Evolutionary conservation across 2,113 vertebrate species (phyloP), one percentile per base, ranked within the genome.

Genomic region (Dipodomys merriami): DNA sequence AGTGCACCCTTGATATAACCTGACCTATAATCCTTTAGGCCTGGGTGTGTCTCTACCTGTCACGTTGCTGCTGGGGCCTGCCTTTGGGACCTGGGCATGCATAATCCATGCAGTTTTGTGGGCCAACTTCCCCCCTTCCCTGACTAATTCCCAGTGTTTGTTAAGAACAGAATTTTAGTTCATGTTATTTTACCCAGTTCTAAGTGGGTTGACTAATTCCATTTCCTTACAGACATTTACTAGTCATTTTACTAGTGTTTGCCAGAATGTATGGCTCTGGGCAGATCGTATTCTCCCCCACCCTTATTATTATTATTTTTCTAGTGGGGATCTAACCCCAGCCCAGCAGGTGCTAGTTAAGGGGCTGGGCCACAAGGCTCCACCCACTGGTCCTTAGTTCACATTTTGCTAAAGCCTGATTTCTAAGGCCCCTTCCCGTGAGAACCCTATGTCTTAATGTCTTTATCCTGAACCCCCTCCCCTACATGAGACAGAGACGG

Each of bases 11-110:
- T 35, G 73, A 33, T 82, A 85, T 72, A 82, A 93, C 91, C 86
- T 93, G 93, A 88, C 92, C 92, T 88, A 2, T 83, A 93, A 96
- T 93, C 93, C 92, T 82, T 95, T 95, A 96, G 93, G 87, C 93
- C 71, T 22, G 53, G 84, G 60, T 39, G 72, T 76, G 93, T 91
- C 91, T 83, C 85, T 29, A 82, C 91, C 53, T 86, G 91, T 80
- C 33, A 3, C 0, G 2, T 35, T 57, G 73, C 73, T 1, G 91
- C 91, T 12, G 12, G 77, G 91, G 74, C 91, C 68, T 91, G 95
- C 69, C 69, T 78, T 15, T n/a, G 62, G 93, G 68, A 76, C 39
- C 72, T 44, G 22, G 19, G 69, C 10, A 0, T 7, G 12, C 0
- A 1, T 2, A 30, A 69, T 83, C 44, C 72, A 3, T 2, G 68